These are phyloP conservation scores for Linnaemya vulpina DNA, from an alignment of 2,888 invertebrate species.

Conservation along the genomic window DNA sequence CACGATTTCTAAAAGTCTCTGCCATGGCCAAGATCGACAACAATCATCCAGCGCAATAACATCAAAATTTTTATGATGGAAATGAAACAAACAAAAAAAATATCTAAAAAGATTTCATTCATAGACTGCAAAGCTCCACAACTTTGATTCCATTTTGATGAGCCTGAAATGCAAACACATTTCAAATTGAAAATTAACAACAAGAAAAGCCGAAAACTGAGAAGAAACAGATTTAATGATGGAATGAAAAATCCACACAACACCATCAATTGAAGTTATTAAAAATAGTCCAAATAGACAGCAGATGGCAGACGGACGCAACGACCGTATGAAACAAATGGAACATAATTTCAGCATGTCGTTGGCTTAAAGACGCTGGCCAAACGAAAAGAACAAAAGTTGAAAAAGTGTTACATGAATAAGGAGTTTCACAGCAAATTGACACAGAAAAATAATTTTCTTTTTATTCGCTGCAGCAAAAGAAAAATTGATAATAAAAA, in stretches of 20 bases:
- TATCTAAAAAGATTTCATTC: slow-evolving; percentile 40
- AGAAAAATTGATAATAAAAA: slow-evolving; percentile 63
- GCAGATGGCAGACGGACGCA: not conserved
- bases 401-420: slow-evolving; percentile 14
- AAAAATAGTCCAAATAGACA: slow-evolving; percentile 21
- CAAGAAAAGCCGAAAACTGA: slow-evolving; percentile 38
- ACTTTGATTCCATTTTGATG: slow-evolving; percentile 64
- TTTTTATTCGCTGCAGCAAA: slow-evolving; percentile 4
- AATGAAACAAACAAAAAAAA: not conserved
- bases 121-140: slow-evolving; percentile 35
- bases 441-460: slow-evolving; percentile 58
- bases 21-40: slow-evolving; percentile 18
- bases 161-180: slow-evolving; percentile 64
- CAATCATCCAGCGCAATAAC: not conserved
- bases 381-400: slow-evolving; percentile 13
- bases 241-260: slow-evolving; percentile 59
- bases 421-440: slow-evolving; percentile 50
- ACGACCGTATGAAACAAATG: slow-evolving; percentile 15
- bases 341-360: slow-evolving; percentile 40
- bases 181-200: slow-evolving; percentile 56
- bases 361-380: not conserved
- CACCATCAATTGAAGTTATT: slow-evolving; percentile 56
- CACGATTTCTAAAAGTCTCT: slow-evolving; percentile 60
- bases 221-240: slow-evolving; percentile 57
- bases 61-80: slow-evolving; percentile 40